Base-by-base conservation (phyloP, 2,797 vertebrate genomes). In the Trachurus trachurus region DNA sequence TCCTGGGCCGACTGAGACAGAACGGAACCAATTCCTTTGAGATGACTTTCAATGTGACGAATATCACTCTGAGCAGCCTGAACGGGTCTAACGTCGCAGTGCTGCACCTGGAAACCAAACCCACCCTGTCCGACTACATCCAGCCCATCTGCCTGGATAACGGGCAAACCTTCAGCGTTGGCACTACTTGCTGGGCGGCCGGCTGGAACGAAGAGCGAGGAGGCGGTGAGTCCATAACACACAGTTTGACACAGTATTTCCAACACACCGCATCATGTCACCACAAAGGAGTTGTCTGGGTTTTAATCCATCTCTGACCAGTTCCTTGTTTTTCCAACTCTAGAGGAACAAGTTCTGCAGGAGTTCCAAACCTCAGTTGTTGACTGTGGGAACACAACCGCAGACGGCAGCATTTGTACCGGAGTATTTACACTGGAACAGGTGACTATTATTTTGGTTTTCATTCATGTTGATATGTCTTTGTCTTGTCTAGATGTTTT, bases 101-200 rank as follows among this genome's bases (percentile, higher is more conserved):
- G 17, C 84, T 93, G 29, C 60, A 0, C 0, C 86, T 93, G 70
- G 44, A 40, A 0, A 2, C 63, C 29, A 0, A 0, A 0, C 80
- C 86, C 34, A 8, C 11, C 21, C 84, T 92, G 59, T 69, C 74
- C 4, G 0, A 78, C 75, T 75, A 83, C 76, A 81, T 93, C 82
- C 84, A 87, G 66, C 83, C 89, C 53, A 80, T 92, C 84, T 92
- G 92, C 60, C 19, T 92, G 45, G 86, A 82, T 56, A 62, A 15
- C 0, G 83, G 78, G 1, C 22, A 0, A 2, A 82, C 57, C 54
- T 85, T 90, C 37, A 0, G 56, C 0, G 42, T 13, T n/a, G 86
- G 84, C n/a, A 19, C 45, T 0, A 49, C 61, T 0, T 91, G 90
- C 81, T 93, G 80, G 78, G 71, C 29, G 0, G 73, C 86, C 0